These are phyloP conservation scores for Acanthornis magna DNA, from an alignment of 2,797 vertebrate species.

Conservation along the genomic window DNA sequence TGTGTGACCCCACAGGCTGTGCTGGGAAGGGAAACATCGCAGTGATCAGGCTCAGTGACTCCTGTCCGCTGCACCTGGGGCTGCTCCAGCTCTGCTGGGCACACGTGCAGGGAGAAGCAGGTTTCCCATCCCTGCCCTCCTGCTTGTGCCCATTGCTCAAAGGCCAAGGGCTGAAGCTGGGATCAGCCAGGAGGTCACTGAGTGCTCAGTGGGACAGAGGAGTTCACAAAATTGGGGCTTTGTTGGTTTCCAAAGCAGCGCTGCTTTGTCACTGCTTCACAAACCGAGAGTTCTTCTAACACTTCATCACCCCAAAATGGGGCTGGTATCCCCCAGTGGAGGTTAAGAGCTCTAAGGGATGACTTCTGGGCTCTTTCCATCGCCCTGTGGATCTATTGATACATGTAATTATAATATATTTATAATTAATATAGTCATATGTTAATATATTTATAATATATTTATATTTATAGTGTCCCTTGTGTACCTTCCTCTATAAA, in stretches of 20 bases:
- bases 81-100: not conserved
- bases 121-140: not conserved
- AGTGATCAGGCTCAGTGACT: not conserved
- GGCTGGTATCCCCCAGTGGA: not conserved
- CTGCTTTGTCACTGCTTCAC: not conserved
- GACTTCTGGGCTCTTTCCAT: not conserved
- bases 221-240: not conserved
- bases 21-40: not conserved
- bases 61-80: not conserved
- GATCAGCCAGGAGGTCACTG: not conserved
- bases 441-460: too few species aligned
- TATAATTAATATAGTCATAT: too few species aligned
- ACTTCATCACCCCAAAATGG: accelerated
- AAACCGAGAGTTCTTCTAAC: not conserved
- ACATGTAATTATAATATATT: too few species aligned
- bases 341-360: not conserved
- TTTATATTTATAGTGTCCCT: too few species aligned
- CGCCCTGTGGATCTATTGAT: accelerated
- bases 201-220: accelerated
- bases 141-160: accelerated
- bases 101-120: not conserved
- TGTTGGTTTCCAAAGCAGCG: not conserved
- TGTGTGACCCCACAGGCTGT: not conserved
- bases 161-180: not conserved
- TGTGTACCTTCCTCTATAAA: accelerated